These are phyloP conservation scores for Notolabrus celidotus DNA, from an alignment of 2,797 vertebrate species.

Conservation along the genomic window DNA sequence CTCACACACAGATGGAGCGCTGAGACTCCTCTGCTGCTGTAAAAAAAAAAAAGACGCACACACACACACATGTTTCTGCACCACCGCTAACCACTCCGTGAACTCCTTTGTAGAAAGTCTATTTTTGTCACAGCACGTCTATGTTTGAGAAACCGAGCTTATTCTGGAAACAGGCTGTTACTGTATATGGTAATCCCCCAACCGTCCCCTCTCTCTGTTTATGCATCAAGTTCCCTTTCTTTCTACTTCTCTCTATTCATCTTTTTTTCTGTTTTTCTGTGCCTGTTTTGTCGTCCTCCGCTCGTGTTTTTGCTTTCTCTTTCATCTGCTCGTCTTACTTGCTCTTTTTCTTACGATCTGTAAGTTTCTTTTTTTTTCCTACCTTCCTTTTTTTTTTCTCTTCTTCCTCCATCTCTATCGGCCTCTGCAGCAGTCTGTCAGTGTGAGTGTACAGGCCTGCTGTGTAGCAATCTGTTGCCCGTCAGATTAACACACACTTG, in stretches of 20 bases:
- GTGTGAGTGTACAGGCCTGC: constrained; percentile 42
- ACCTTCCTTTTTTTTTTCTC: background rate
- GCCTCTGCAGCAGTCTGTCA: constrained; percentile 21
- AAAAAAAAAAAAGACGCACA: constrained; percentile 12
- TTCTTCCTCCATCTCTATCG: background rate
- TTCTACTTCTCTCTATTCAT: constrained; percentile 37
- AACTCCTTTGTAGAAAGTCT: constrained; percentile 68
- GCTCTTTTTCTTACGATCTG: background rate
- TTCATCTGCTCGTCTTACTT: background rate
- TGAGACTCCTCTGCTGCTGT: constrained; percentile 34
- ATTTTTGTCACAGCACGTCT: constrained; percentile 61
- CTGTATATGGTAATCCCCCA: constrained; percentile 68
- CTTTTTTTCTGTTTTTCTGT: background rate
- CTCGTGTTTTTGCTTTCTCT: background rate
- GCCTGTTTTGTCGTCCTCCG: background rate
- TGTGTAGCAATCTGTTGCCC: constrained; percentile 65
- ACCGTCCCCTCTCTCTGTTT: constrained; percentile 45
- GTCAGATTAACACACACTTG: constrained; percentile 18
- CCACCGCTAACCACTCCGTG: constrained; percentile 57
- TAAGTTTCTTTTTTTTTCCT: background rate
- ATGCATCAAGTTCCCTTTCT: constrained; percentile 42
- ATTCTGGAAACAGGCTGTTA: constrained; percentile 59
- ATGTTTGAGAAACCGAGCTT: constrained; percentile 62
- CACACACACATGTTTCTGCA: constrained; percentile 55
- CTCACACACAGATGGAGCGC: constrained; percentile 41